phyloP scores from a whole-genome alignment of 2,888 invertebrate species.

The Yponomeuta cagnagella region DNA sequence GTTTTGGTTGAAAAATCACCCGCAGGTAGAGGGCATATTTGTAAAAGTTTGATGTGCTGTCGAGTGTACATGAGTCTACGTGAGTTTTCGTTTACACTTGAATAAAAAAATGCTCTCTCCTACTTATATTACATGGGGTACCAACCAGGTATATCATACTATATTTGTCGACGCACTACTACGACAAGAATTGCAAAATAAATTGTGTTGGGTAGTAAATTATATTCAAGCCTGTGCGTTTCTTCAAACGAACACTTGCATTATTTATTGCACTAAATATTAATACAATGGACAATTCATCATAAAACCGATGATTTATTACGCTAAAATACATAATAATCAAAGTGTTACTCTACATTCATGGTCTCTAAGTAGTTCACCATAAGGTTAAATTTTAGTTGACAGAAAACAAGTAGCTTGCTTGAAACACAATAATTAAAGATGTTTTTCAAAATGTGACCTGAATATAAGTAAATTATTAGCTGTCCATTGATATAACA shows the following conservation, averaged over 20 bases:
- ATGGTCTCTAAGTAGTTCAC: neutral
- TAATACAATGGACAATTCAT: neutral
- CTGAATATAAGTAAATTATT: neutral
- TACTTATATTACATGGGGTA: no score
- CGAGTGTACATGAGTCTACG: no score
- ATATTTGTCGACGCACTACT: no score
- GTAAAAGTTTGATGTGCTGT: no score
- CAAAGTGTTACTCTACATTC: neutral
- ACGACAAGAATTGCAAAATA: neutral
- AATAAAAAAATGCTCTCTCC: no score
- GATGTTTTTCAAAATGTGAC: neutral
- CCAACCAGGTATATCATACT: no score
- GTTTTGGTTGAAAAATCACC: no score
- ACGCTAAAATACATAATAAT: neutral
- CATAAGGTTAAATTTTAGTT: neutral
- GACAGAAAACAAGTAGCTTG: neutral
- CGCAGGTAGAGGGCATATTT: no score
- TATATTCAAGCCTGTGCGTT: neutral
- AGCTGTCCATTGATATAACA: no score
- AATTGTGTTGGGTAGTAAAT: neutral
- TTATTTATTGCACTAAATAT: slow-evolving; percentile 2
- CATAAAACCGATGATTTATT: neutral
- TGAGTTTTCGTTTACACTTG: no score
- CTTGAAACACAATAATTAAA: neutral
- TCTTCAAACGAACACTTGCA: neutral